Conservation (phyloP, 2,888 invertebrate species). For the Parascotia fuliginaria region DNA sequence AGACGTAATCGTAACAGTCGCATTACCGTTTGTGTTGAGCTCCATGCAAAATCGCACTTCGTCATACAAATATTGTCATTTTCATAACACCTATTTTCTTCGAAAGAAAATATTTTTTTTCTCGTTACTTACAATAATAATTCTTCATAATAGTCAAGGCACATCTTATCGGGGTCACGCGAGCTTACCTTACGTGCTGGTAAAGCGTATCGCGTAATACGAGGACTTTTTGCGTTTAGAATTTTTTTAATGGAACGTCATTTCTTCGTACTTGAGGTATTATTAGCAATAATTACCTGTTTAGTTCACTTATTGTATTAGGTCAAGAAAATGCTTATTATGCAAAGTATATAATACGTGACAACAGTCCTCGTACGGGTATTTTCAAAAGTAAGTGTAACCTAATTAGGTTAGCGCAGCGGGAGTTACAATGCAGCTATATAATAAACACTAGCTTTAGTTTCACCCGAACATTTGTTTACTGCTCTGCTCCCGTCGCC, state of each 20-base stretch:
- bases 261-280: slow-evolving; percentile 4
- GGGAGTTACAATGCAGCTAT: too few relatives aligned
- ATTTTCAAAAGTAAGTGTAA: too few relatives aligned
- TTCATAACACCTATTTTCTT: slow-evolving; percentile 29
- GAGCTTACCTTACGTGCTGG: slow-evolving; percentile 12
- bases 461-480: too few relatives aligned
- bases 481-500: too few relatives aligned
- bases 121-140: slow-evolving; percentile 32
- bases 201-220: slow-evolving; percentile 12
- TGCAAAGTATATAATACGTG: too few relatives aligned
- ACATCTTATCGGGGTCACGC: slow-evolving; percentile 48
- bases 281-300: slow-evolving; percentile 9
- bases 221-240: slow-evolving; percentile 5
- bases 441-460: too few relatives aligned
- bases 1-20: too few relatives aligned
- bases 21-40: too few relatives aligned
- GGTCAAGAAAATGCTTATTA: too few relatives aligned
- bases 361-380: too few relatives aligned
- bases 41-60: slow-evolving; percentile 35
- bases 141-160: slow-evolving; percentile 54
- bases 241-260: slow-evolving; percentile 6
- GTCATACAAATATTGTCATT: slow-evolving; percentile 28
- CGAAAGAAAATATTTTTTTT: slow-evolving; percentile 34
- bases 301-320: too few relatives aligned
- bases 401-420: too few relatives aligned